These are phyloP conservation scores for Corythaeola cristata DNA, from an alignment of 2,113 vertebrate genomes.

Conservation along the genomic window DNA sequence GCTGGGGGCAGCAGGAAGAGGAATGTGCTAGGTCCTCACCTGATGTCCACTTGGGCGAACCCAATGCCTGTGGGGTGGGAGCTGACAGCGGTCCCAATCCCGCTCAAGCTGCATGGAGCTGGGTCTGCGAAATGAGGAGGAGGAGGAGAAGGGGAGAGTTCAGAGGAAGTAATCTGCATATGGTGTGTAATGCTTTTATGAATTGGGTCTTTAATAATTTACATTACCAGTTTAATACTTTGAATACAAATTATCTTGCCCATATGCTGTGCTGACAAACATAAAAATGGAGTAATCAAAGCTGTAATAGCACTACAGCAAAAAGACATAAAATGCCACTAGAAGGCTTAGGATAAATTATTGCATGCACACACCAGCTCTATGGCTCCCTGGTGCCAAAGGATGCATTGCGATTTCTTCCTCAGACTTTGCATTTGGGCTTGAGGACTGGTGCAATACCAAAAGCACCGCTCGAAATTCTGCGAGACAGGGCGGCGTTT, in stretches of 20 bases:
- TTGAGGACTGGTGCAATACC: conserved; percentile 33
- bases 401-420: conserved; percentile 67
- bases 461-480: not conserved
- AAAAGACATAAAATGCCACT: conserved; percentile 75
- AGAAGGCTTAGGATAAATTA: conserved; percentile 74
- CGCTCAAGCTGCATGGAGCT: not conserved
- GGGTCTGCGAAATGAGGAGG: conserved; percentile 13
- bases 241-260: conserved; percentile 77
- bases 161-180: conserved; percentile 57
- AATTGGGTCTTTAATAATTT: conserved; percentile 79
- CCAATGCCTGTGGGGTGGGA: not conserved
- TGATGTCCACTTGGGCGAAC: fast-evolving
- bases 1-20: not conserved
- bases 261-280: conserved; percentile 77
- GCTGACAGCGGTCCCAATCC: not conserved
- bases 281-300: conserved; percentile 78
- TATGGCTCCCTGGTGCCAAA: conserved; percentile 66
- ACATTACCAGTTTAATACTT: conserved; percentile 75
- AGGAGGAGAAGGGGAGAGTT: not conserved
- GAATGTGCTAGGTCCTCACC: not conserved
- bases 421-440: conserved; percentile 48
- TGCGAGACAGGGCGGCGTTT: not conserved
- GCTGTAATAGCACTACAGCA: conserved; percentile 73
- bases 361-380: conserved; percentile 57
- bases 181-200: conserved; percentile 68